Base-by-base conservation (phyloP, 1,140 invertebrate genomes). In the Formica exsecta region DNA sequence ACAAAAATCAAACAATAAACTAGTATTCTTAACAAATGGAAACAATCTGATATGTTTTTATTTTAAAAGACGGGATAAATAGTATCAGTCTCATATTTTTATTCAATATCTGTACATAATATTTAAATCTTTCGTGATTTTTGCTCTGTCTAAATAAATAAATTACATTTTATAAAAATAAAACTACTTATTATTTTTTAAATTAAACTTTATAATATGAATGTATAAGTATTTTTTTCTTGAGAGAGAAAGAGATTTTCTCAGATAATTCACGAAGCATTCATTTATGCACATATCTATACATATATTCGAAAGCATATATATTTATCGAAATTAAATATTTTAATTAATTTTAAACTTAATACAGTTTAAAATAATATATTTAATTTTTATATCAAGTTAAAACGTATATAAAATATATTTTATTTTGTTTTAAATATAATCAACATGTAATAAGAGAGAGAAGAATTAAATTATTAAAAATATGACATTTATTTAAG, bases 391-490 rank as follows among this genome's bases (percentile, higher is more conserved):
- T 51, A 16, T 74, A 38, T 38, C 22, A 2, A 36, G 19, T 59
- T 75, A 38, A 75, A 59, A 25, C 11, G 0, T 36, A 38, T 7
- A 36, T 62, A 76, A 61, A 5, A 41, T 22, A 9, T 41, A n/a
- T 74, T 51, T 48, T 66, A 8, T 16, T 44, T 73, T 22, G 4
- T 36, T 36, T 38, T 38, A 32, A 62, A 62, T 36, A 0, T 25
- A 25, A 22, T 32, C 5, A 3, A 62, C 0, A 13, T 75, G 36
- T 32, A 32, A 3, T 32, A 4, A 32, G 32, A 32, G 32, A 32
- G 32, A 32, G 32, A 32, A 32, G 11, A 76, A 76, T 76, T 3
- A 9, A 22, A 59, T 57, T 76, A 64, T 76, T 32, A 7, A 44
- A 44, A 48, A 25, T 74, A 57, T 38, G 8, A 61, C 4, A 62